A percentile compares a stretch with the other conserved stretches of the same genome.
Conservation (phyloP, 2,888 invertebrate genomes). For the Pollenia labialis region DNA sequence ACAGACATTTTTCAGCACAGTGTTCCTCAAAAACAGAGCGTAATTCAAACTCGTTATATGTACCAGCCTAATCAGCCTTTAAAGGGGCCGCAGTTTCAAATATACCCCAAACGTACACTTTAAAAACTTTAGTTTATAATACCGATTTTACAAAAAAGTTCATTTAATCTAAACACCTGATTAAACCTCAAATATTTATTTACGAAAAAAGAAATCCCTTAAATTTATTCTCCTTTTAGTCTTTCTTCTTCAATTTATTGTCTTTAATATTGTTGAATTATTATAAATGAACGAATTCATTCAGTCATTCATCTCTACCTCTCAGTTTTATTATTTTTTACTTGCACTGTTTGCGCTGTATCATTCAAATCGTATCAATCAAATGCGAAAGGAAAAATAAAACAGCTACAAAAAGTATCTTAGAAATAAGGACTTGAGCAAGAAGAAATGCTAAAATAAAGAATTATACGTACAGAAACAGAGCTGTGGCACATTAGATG, state of each 20-base stretch:
- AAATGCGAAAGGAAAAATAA: conserved; percentile 53
- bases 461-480: conserved; percentile 6
- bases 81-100: no score
- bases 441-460: conserved; percentile 54
- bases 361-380: conserved; percentile 72
- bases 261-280: conserved; percentile 51
- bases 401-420: conserved; percentile 5
- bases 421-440: conserved; percentile 54
- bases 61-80: no score
- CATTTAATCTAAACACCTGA: not conserved
- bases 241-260: conserved; percentile 22
- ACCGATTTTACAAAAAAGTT: no score
- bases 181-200: conserved; percentile 7
- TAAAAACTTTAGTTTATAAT: no score
- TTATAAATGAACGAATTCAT: conserved; percentile 47
- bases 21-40: no score
- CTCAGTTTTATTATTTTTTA: conserved; percentile 19
- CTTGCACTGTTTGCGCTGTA: conserved; percentile 57
- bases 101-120: no score
- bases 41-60: no score
- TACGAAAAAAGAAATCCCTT: not conserved
- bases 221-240: not conserved
- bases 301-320: conserved; percentile 30
- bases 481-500: conserved; percentile 59
- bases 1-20: not conserved